Conservation (phyloP, 2,113 vertebrate species). For the Chroicocephalus ridibundus region DNA sequence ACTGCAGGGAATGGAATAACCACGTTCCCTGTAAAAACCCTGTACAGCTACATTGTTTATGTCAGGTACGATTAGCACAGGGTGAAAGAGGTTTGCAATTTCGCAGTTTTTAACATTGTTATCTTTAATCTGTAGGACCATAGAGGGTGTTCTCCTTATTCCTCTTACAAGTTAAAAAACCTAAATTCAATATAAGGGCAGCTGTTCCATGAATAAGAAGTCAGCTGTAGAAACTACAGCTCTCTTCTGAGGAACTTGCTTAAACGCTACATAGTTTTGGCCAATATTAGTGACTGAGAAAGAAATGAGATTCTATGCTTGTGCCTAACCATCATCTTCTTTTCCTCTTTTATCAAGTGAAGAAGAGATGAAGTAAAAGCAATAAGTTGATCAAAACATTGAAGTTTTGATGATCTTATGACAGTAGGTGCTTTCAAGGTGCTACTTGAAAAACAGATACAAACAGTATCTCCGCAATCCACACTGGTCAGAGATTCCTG, state of each 20-base stretch:
- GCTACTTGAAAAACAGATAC: slow-evolving; percentile 66
- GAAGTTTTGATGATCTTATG: slow-evolving; percentile 48
- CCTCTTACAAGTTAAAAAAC: background rate
- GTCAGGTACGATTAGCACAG: background rate
- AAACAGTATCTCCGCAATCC: slow-evolving; percentile 13
- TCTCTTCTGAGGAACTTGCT: background rate
- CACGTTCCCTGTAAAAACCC: background rate
- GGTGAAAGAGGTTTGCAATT: background rate
- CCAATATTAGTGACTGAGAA: background rate
- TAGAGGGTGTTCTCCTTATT: background rate
- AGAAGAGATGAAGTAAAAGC: slow-evolving; percentile 55
- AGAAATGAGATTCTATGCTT: background rate
- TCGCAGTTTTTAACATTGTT: background rate
- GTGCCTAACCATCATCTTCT: slow-evolving; percentile 6
- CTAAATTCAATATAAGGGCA: background rate
- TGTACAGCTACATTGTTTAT: fast-evolving
- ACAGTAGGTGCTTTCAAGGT: slow-evolving; percentile 65
- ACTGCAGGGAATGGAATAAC: background rate
- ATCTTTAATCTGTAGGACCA: background rate
- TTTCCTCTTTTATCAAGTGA: background rate
- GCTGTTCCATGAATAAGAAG: background rate
- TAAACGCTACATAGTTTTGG: background rate
- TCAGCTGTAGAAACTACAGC: background rate
- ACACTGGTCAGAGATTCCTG: background rate
- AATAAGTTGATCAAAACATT: slow-evolving; percentile 39